These are phyloP conservation scores for Hemicentrotus pulcherrimus DNA, from an alignment of 35 echinoderm and acorn worm genomes.

Conservation along the genomic window DNA sequence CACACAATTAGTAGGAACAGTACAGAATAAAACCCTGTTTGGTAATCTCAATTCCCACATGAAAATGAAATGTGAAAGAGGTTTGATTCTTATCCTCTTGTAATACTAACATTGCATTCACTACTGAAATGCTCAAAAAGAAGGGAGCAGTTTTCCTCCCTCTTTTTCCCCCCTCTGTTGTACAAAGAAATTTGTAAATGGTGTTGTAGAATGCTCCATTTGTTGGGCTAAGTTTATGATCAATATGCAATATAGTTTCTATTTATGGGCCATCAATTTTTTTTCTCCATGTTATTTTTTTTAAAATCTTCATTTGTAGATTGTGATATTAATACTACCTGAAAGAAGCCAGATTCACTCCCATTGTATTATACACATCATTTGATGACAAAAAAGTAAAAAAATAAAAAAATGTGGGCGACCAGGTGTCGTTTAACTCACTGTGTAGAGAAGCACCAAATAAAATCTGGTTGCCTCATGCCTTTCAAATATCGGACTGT, in stretches of 20 bases:
- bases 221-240: slow-evolving; percentile 5
- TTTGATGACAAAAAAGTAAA: slow-evolving; percentile 36
- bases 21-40: neutral
- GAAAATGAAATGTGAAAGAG: neutral
- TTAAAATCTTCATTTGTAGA: slow-evolving; percentile 41
- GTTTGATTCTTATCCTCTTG: neutral
- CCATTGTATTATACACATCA: slow-evolving; percentile 54
- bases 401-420: slow-evolving; percentile 41
- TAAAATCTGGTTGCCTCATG: slow-evolving; percentile 53
- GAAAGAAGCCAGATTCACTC: slow-evolving; percentile 32
- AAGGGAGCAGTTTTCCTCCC: neutral
- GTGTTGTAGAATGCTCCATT: slow-evolving; percentile 25
- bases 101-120: neutral
- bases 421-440: slow-evolving; percentile 48
- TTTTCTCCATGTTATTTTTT: slow-evolving; percentile 15
- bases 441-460: slow-evolving; percentile 50
- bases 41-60: neutral
- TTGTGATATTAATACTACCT: slow-evolving; percentile 48
- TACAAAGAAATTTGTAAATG: slow-evolving; percentile 25
- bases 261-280: slow-evolving; percentile 49
- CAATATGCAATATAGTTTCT: slow-evolving; percentile 52
- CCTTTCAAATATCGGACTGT: slow-evolving; percentile 25
- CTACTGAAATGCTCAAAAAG: neutral
- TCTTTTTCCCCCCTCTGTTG: neutral
- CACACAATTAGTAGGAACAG: neutral